Percentiles rank a stretch among this genome's conserved stretches.
phyloP scores from a whole-genome alignment of 1,140 invertebrate species.

The Meloidogyne floridensis region DNA sequence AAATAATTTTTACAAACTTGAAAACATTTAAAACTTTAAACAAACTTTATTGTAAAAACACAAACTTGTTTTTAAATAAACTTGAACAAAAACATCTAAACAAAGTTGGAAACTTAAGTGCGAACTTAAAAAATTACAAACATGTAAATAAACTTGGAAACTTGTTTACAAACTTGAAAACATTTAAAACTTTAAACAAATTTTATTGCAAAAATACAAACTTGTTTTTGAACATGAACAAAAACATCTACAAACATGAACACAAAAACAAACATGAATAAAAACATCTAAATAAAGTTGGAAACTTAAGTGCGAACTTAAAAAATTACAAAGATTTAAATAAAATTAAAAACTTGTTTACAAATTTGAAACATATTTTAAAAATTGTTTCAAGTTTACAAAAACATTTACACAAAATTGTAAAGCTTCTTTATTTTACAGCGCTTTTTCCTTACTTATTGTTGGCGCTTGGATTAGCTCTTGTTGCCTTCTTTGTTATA shows the following conservation, averaged over 20 bases:
- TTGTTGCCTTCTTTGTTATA: slow-evolving; percentile 27
- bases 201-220: neutral
- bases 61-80: slow-evolving; percentile 4
- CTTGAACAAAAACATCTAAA: neutral
- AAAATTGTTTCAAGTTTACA: too few relatives aligned
- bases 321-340: too few relatives aligned
- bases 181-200: neutral
- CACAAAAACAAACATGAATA: neutral
- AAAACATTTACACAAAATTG: too few relatives aligned
- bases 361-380: too few relatives aligned
- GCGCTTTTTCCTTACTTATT: slow-evolving; percentile 23
- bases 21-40: neutral
- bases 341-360: too few relatives aligned
- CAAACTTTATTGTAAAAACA: neutral
- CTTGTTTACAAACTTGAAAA: too few relatives aligned
- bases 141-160: too few relatives aligned
- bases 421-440: neutral
- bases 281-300: neutral
- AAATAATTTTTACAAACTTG: neutral
- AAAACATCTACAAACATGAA: too few relatives aligned
- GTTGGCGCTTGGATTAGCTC: slow-evolving; percentile 24
- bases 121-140: too few relatives aligned
- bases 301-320: neutral
- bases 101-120: neutral
- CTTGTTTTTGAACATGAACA: neutral